phyloP scores from a whole-genome alignment of 2,888 invertebrate genomes.

The Pseudolycoriella hygida region DNA sequence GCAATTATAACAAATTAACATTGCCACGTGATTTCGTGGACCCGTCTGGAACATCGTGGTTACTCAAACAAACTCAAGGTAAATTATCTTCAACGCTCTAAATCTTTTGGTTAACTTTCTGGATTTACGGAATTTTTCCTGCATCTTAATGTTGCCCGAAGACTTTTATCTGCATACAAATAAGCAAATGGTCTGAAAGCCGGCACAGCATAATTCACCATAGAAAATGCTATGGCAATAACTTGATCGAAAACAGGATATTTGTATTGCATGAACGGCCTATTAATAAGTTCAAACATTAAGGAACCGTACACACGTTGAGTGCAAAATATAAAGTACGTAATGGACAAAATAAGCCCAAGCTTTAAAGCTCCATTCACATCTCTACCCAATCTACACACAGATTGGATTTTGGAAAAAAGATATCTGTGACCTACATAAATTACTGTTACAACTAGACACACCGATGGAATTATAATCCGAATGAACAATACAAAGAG shows the following conservation, averaged over 20 bases:
- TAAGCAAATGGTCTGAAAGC: constrained; percentile 10
- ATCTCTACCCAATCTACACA: constrained; percentile 10
- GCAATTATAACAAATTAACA: too few relatives aligned
- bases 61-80: too few relatives aligned
- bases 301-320: constrained; percentile 12
- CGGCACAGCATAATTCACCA: constrained; percentile 9
- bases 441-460: constrained; percentile 8
- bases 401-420: background rate
- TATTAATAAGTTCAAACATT: constrained; percentile 11
- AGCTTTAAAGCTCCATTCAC: constrained; percentile 8
- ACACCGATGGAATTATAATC: constrained; percentile 9
- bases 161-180: constrained; percentile 7
- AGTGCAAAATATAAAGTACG: constrained; percentile 9
- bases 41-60: too few relatives aligned
- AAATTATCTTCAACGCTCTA: too few relatives aligned
- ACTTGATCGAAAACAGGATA: constrained; percentile 9
- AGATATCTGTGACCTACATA: constrained; percentile 6
- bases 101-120: too few relatives aligned
- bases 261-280: constrained; percentile 11
- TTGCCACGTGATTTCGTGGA: too few relatives aligned
- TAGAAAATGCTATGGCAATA: constrained; percentile 8
- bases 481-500: constrained; percentile 9
- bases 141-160: too few relatives aligned
- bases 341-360: constrained; percentile 9
- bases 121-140: too few relatives aligned